Conservation (phyloP, 2,888 invertebrate genomes). For the Pyrrhosoma nymphula region DNA sequence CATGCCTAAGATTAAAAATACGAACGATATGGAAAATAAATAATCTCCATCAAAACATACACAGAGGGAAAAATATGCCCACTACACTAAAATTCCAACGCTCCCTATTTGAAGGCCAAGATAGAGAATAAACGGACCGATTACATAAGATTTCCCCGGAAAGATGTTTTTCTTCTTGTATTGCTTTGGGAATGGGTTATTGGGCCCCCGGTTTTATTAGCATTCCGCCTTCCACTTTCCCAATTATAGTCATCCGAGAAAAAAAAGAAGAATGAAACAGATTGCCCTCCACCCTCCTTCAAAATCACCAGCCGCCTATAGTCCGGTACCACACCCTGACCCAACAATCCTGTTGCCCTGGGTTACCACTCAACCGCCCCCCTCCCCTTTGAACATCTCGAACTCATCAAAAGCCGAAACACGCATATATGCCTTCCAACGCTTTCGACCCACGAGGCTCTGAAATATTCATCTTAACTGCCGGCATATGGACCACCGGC, state of each 20-base stretch:
- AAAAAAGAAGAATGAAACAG: conserved; percentile 14
- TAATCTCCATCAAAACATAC: no score
- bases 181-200: conserved; percentile 39
- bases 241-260: conserved; percentile 46
- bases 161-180: conserved; percentile 5
- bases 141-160: neutral
- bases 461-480: conserved; percentile 18
- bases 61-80: no score
- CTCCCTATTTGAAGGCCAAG: neutral
- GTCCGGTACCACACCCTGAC: conserved; percentile 49
- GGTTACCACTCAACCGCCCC: conserved; percentile 5
- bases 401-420: neutral
- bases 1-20: no score
- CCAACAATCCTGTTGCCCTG: conserved; percentile 1
- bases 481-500: conserved; percentile 1
- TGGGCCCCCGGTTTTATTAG: conserved; percentile 42
- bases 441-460: neutral
- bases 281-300: conserved; percentile 9
- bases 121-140: neutral
- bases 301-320: conserved; percentile 42
- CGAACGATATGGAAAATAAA: no score
- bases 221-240: conserved; percentile 53
- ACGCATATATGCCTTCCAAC: neutral
- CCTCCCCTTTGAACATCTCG: neutral
- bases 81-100: neutral